These are phyloP conservation scores for Vanessa cardui DNA, from an alignment of 2,888 invertebrate species.

Conservation along the genomic window DNA sequence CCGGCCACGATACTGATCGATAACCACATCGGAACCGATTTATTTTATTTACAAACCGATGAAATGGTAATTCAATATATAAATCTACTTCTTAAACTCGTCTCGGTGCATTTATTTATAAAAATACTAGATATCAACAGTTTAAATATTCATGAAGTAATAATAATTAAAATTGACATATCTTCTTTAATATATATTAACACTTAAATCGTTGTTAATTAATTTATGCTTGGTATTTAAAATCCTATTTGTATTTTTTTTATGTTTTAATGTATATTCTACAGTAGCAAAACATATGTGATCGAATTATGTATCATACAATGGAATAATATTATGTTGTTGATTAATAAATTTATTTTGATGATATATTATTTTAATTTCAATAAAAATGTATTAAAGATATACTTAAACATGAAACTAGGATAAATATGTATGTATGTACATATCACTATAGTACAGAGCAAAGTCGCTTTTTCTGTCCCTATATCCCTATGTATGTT, in stretches of 20 bases:
- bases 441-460: no score
- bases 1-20: slow-evolving; percentile 38
- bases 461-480: no score
- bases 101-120: slow-evolving; percentile 18
- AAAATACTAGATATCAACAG: neutral
- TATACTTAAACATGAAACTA: neutral
- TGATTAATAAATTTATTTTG: neutral
- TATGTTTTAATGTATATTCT: neutral
- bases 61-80: slow-evolving; percentile 21
- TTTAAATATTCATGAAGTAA: slow-evolving; percentile 19
- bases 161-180: slow-evolving; percentile 24
- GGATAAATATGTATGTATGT: no score
- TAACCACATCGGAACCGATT: slow-evolving; percentile 27
- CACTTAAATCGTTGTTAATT: slow-evolving; percentile 21
- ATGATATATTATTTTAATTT: neutral
- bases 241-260: slow-evolving; percentile 1
- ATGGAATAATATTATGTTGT: neutral
- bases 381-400: neutral
- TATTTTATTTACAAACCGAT: slow-evolving; percentile 42
- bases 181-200: slow-evolving; percentile 12
- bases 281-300: neutral
- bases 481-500: no score
- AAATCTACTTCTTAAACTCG: slow-evolving; percentile 13
- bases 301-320: neutral
- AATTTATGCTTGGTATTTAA: slow-evolving; percentile 11